Evolutionary conservation across 1,140 invertebrate genomes (phyloP), one percentile per base, ranked within the genome.

Genomic region (Drosophila nikananu): DNA sequence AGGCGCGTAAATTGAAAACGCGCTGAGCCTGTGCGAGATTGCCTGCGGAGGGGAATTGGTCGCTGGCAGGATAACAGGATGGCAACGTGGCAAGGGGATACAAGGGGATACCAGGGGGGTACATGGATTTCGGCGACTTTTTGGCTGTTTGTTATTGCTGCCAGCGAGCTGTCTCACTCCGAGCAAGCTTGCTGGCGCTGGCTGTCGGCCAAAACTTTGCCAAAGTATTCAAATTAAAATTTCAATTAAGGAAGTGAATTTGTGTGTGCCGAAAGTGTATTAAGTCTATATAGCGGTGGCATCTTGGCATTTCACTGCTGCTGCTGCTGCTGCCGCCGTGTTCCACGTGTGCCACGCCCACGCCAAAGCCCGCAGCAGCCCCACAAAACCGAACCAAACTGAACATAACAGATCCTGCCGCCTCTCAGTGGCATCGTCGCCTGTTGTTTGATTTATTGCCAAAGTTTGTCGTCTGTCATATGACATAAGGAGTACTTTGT

Each of bases 161-260:
- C 61, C 70, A 54, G 75, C 63, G 75, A 77, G 62, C 63, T 59
- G 70, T 25, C 49, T 48, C 42, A 42, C 46, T 41, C 19, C 32
- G 5, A 25, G 35, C 44, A 0, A 5, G 44, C 42, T 46, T 23
- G 48, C 64, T 87, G 84, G 84, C 48, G 48, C 64, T 87, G 84
- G 84, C 77, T 87, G 81, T 80, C 78, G 83, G 84, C 86, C 81
- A 90, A 90, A 89, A 90, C 78, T 89, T 90, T 90, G 86, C 77
- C 86, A 90, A 90, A 90, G 86, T 90, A 90, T 90, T 90, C 86
- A 90, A 91, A 90, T 90, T 91, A 90, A 90, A 90, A 91, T 90
- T 90, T 90, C 86, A 90, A 90, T 90, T 90, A 90, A 83, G 86
- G 86, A 91, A 90, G 86, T 91, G 86, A 90, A 90, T 90, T 90